phyloP scores from a whole-genome alignment of 64 coral and sea anemone genomes.

The Pachyseris speciosa region DNA sequence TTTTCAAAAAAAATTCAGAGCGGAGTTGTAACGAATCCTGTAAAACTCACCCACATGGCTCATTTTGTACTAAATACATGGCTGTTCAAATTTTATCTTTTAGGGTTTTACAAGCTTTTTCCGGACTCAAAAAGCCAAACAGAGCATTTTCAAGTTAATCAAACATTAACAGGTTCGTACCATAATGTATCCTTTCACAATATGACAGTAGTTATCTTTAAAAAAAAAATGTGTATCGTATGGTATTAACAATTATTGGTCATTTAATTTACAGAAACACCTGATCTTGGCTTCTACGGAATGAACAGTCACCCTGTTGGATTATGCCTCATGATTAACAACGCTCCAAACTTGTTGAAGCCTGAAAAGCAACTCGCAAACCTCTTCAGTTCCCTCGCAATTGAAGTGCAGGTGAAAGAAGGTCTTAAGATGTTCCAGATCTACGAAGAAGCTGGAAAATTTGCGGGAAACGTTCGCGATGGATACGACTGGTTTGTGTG shows the following conservation, averaged over 20 bases:
- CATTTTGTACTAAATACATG: too few species aligned
- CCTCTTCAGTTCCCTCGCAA: neutral
- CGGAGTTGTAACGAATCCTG: too few species aligned
- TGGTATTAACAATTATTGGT: too few species aligned
- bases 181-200: too few species aligned
- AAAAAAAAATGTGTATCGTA: neutral
- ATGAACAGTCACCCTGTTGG: neutral
- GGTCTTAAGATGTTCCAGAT: neutral
- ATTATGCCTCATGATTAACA: conserved; percentile 36
- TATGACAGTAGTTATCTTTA: too few species aligned
- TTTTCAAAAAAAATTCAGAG: too few species aligned
- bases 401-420: neutral
- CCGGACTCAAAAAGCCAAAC: too few species aligned
- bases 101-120: too few species aligned
- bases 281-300: neutral
- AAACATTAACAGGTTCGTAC: too few species aligned
- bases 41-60: too few species aligned
- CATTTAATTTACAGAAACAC: neutral
- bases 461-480: neutral
- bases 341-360: neutral
- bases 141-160: too few species aligned
- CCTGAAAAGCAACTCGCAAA: neutral
- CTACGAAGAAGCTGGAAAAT: neutral
- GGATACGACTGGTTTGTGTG: neutral
- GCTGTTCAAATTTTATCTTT: too few species aligned